A percentile compares a stretch with the other conserved stretches of the same genome.
These are phyloP conservation scores for Spinus pinus DNA, from an alignment of 2,797 vertebrate species.

Conservation along the genomic window DNA sequence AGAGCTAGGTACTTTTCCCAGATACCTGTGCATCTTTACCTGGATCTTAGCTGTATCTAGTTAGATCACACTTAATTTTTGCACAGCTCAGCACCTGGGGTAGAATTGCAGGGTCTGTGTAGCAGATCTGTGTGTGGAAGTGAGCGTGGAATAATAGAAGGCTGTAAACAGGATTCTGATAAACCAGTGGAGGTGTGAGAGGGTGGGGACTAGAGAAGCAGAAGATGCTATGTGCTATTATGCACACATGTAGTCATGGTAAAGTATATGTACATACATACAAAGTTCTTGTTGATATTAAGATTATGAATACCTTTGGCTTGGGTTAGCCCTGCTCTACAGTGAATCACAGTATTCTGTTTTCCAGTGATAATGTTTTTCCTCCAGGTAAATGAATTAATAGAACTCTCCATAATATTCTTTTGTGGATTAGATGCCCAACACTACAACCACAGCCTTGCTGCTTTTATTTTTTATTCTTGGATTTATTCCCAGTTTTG, in stretches of 20 bases:
- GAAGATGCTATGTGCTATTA: neutral
- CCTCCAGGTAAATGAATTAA: neutral
- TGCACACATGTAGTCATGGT: accelerated
- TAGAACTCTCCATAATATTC: neutral
- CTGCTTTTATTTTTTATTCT: conserved; percentile 22
- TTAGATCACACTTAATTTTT: neutral
- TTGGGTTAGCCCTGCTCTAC: neutral
- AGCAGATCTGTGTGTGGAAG: accelerated
- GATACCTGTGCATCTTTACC: neutral
- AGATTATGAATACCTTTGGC: neutral
- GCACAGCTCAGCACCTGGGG: neutral
- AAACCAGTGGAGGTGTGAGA: neutral
- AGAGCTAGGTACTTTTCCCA: neutral
- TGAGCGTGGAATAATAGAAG: neutral
- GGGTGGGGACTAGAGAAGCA: neutral
- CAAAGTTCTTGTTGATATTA: neutral
- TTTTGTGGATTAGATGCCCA: neutral
- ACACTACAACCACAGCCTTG: neutral
- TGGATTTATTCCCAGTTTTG: conserved; percentile 59
- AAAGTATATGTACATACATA: neutral
- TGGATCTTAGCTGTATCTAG: neutral
- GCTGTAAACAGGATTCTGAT: neutral
- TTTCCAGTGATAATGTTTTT: neutral
- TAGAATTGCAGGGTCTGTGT: accelerated
- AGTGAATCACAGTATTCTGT: neutral